Base-by-base conservation (phyloP, 1,140 invertebrate species). In the Wiebesia pumilae region DNA sequence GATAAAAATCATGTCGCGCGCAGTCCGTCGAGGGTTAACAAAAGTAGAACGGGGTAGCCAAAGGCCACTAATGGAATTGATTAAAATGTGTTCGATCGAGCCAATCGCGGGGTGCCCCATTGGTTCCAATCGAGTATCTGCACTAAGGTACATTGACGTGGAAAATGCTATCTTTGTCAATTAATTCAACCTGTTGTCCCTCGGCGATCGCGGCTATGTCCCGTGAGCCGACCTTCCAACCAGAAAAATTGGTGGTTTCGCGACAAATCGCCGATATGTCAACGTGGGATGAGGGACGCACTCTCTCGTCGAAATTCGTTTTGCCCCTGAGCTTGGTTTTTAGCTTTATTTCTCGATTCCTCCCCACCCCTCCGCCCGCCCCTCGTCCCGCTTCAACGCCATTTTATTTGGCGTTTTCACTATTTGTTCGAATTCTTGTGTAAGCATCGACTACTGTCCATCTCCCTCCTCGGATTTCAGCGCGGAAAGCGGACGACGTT, bases 11-110 rank as follows among this genome's bases (percentile, higher is more conserved):
- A 73, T 58, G 81, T 83, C 30, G 81, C 65, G 21, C n/a, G n/a
- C n/a, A n/a, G n/a, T n/a, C n/a, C n/a, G 82, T 89, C 71, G 71
- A 24, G 71, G 71, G 14, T 80, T 80, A 35, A 24, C 30, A 33
- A 38, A 40, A 4, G 30, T 19, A 27, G 40, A 14, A 19, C 38
- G 73, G 40, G 58, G 35, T 0, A 90, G 88, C 90, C 91, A 91
- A 92, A 90, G 90, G 89, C 89, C 91, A 91, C 92, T 92, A 94
- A 93, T 94, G 92, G 92, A 93, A 93, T 93, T 93, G 93, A 94
- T 93, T 94, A 93, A 94, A 94, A 94, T 93, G 92, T 93, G 92
- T 93, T 91, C 91, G 92, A 92, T 93, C 93, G 91, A 93, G 90
- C 90, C 90, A 92, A 91, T 90, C 90, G 89, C 30, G 73, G 89